These are phyloP conservation scores for Percopsis omiscomaycus DNA, from an alignment of 2,797 vertebrate species.

Conservation along the genomic window DNA sequence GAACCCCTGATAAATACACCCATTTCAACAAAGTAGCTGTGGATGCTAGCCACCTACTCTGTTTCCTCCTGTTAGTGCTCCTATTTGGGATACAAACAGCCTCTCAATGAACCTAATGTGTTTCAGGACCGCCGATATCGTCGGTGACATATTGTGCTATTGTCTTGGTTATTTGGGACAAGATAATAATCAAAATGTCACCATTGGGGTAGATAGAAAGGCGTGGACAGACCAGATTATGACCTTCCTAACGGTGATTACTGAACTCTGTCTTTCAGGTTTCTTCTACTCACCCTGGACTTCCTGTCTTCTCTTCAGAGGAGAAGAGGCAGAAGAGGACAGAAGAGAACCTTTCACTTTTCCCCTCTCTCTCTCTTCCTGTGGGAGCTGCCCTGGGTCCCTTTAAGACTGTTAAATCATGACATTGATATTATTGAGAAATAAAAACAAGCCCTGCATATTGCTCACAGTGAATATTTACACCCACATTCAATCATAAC, in stretches of 20 bases:
- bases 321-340: conserved; percentile 38
- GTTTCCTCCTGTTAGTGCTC: conserved; percentile 36
- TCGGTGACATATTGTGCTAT: conserved; percentile 49
- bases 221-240: conserved; percentile 52
- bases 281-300: conserved; percentile 69
- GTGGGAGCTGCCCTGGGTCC: conserved; percentile 63
- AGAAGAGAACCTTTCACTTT: too few relatives aligned
- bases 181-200: conserved; percentile 46
- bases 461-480: conserved; percentile 61
- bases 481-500: conserved; percentile 60
- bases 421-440: too few relatives aligned
- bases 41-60: conserved; percentile 49
- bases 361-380: conserved; percentile 51
- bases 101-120: conserved; percentile 52
- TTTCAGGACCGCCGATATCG: conserved; percentile 57
- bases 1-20: conserved; percentile 79
- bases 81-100: conserved; percentile 53
- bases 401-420: too few relatives aligned
- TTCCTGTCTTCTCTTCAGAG: conserved; percentile 67
- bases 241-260: conserved; percentile 69
- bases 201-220: conserved; percentile 51
- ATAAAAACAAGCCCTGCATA: conserved; percentile 55
- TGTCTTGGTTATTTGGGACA: conserved; percentile 44
- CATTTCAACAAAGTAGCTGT: conserved; percentile 69
- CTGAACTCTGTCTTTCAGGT: conserved; percentile 73